Evolutionary conservation across 2,113 vertebrate species (phyloP).

Genomic region (Toxostoma redivivum): DNA sequence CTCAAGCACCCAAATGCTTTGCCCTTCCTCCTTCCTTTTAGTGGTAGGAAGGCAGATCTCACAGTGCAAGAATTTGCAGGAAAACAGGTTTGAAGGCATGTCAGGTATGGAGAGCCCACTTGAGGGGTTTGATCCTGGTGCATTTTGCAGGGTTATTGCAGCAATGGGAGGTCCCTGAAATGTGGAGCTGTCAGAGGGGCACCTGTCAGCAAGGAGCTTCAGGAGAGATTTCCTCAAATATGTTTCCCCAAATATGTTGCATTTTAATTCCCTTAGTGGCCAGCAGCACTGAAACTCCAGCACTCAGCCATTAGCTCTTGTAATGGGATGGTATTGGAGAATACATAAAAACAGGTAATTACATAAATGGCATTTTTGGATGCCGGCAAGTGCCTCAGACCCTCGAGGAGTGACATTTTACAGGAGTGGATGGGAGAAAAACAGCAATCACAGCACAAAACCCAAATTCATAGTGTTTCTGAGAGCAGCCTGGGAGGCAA

Average conservation of each 20-base stretch:
- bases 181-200: fast-evolving
- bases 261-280: neutral
- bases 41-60: neutral
- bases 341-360: neutral
- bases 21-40: neutral
- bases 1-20: neutral
- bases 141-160: neutral
- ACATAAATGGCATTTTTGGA: neutral
- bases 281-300: neutral
- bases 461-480: neutral
- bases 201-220: neutral
- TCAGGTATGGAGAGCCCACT: neutral
- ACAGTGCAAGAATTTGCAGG: neutral
- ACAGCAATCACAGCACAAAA: neutral
- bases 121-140: fast-evolving
- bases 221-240: neutral
- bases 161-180: neutral
- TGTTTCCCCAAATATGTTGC: neutral
- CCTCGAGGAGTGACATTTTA: conserved; percentile 1
- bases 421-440: neutral
- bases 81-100: neutral
- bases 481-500: neutral
- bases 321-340: neutral
- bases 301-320: neutral
- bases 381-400: neutral